Evolutionary conservation across 2,888 invertebrate genomes (phyloP).

Genomic region (Dasypolia templi): DNA sequence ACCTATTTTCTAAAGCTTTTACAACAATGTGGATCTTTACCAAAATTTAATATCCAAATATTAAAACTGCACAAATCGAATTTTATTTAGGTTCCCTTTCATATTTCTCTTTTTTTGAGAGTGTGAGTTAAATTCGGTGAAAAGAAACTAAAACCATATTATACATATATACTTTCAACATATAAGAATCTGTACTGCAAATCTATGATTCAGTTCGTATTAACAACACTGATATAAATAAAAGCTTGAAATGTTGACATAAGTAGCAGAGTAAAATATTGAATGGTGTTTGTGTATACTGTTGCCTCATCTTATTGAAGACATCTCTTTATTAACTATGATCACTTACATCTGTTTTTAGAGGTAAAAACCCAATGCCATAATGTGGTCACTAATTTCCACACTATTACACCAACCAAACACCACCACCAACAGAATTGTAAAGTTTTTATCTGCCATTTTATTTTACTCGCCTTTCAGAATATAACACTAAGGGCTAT

Average conservation of each 20-base stretch:
- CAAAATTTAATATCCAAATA: background rate
- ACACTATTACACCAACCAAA: background rate
- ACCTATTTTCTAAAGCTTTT: slow-evolving; percentile 1
- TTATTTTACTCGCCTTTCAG: background rate
- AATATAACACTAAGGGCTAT: background rate
- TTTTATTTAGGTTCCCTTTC: background rate
- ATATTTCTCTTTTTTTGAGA: too few relatives aligned
- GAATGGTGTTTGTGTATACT: background rate
- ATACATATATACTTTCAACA: too few relatives aligned
- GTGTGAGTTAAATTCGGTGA: background rate
- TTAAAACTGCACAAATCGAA: background rate
- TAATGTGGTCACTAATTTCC: background rate
- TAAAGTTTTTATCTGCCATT: background rate
- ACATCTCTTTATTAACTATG: background rate
- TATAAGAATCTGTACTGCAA: background rate
- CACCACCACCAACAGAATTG: background rate
- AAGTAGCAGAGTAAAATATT: background rate
- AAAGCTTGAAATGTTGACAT: background rate
- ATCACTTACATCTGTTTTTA: background rate
- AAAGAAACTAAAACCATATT: too few relatives aligned
- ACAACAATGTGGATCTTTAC: background rate
- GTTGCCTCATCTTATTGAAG: background rate
- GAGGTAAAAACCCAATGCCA: background rate
- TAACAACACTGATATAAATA: background rate
- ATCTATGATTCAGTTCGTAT: background rate